phyloP scores from a whole-genome alignment of 1,140 invertebrate species.

The Belonocnema kinseyi region DNA sequence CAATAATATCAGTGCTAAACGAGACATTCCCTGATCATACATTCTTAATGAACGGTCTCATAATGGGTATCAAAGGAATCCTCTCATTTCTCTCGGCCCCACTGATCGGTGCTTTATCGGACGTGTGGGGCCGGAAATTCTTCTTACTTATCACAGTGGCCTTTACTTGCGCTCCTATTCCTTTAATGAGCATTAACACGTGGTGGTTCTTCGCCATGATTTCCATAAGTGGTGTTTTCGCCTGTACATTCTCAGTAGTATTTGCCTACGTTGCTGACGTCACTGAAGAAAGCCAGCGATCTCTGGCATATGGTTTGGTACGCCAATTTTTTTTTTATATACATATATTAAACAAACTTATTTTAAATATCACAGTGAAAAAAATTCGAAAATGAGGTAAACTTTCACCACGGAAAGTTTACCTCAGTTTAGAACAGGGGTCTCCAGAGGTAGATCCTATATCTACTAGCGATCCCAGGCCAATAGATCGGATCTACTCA shows the following conservation, averaged over 20 bases:
- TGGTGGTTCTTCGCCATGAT: slow-evolving; percentile 99
- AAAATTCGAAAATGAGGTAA: too few species aligned
- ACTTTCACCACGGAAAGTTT: too few species aligned
- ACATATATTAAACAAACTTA: neutral
- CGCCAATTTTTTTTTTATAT: slow-evolving; percentile 60
- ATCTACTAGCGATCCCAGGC: too few species aligned
- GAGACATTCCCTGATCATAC: slow-evolving; percentile 99
- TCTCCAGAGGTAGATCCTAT: too few species aligned
- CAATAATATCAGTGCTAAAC: slow-evolving; percentile 97
- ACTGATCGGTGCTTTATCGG: slow-evolving; percentile 96
- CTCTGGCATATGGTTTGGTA: slow-evolving; percentile 96
- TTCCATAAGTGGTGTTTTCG: slow-evolving; percentile 98
- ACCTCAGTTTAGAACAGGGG: too few species aligned
- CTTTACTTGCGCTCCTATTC: slow-evolving; percentile 99
- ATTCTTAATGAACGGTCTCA: slow-evolving; percentile 99
- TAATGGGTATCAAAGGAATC: slow-evolving; percentile 98
- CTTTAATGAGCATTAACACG: slow-evolving; percentile 98
- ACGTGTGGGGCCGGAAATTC: slow-evolving; percentile 98
- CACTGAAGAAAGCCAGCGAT: slow-evolving; percentile 97
- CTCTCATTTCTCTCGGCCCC: slow-evolving; percentile 98
- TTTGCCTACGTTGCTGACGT: slow-evolving; percentile 99
- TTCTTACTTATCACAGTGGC: slow-evolving; percentile 99
- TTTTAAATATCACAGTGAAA: neutral
- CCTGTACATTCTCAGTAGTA: slow-evolving; percentile 98
- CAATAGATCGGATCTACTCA: too few species aligned